These are phyloP conservation scores for Cryptoprocta ferox DNA, from an alignment of 2,797 vertebrate species.

Conservation along the genomic window DNA sequence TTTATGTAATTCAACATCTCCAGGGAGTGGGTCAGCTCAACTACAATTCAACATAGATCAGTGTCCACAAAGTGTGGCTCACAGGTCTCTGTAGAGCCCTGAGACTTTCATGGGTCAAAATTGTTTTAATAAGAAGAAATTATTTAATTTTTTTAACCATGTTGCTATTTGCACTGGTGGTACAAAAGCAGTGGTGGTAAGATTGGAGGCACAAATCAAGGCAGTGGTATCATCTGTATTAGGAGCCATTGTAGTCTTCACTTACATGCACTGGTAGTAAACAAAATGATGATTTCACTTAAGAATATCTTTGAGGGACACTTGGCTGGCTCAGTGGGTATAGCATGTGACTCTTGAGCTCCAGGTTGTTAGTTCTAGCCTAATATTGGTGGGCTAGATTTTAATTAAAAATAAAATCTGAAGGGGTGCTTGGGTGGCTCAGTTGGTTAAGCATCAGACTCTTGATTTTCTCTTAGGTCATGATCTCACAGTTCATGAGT, in stretches of 20 bases:
- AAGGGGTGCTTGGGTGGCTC: too few species aligned
- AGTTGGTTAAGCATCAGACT: too few species aligned
- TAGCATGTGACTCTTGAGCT: not conserved
- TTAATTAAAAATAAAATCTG: not conserved
- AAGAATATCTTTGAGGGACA: not conserved
- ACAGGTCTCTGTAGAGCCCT: too few species aligned
- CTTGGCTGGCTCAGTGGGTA: not conserved
- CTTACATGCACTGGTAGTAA: not conserved
- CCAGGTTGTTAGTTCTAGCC: not conserved
- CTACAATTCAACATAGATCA: not conserved
- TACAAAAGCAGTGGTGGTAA: not conserved
- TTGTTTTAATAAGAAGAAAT: constrained; percentile 23
- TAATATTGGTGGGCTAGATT: not conserved
- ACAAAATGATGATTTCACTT: constrained; percentile 40
- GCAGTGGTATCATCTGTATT: not conserved
- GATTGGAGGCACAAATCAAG: not conserved
- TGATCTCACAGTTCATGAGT: too few species aligned
- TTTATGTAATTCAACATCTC: constrained; percentile 10
- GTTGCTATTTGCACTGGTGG: not conserved
- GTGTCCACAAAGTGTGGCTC: not conserved
- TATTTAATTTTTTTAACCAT: not conserved
- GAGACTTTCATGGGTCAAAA: constrained; percentile 20
- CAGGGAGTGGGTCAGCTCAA: not conserved
- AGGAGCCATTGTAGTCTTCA: not conserved
- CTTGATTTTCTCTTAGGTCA: too few species aligned